Evolutionary conservation across 2,888 invertebrate species (phyloP).

Genomic region (Calliphora vomitoria): DNA sequence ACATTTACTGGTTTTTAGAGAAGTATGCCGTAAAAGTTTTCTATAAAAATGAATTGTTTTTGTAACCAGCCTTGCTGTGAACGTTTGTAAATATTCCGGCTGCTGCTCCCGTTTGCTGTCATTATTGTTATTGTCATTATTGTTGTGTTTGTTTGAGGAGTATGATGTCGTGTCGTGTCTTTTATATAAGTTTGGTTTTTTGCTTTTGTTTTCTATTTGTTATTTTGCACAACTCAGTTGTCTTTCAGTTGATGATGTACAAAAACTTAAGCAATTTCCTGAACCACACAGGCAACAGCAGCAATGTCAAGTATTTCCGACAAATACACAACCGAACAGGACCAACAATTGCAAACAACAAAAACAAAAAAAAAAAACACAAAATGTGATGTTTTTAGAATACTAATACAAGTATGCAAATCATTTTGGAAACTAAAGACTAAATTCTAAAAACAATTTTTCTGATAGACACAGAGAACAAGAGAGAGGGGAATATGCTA

Average conservation of each 20-base stretch:
- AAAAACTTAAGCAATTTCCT: conserved; percentile 75
- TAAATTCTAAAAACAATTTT: conserved; percentile 22
- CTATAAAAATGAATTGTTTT: conserved; percentile 47
- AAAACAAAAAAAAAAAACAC: conserved; percentile 32
- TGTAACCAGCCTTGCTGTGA: not conserved
- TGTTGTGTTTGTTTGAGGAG: conserved; percentile 27
- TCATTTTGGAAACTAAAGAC: conserved; percentile 54
- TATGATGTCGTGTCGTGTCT: conserved; percentile 31
- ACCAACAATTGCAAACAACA: conserved; percentile 19
- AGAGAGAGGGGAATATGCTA: not conserved
- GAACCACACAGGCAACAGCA: conserved; percentile 70
- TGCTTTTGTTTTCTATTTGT: conserved; percentile 58
- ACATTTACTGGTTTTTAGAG: conserved; percentile 62
- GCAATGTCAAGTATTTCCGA: conserved; percentile 76
- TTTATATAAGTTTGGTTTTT: conserved; percentile 56
- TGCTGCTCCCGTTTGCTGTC: conserved; percentile 13
- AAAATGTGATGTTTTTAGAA: conserved; percentile 61
- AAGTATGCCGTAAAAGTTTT: conserved; percentile 71
- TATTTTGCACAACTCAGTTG: conserved; percentile 63
- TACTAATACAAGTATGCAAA: conserved; percentile 69
- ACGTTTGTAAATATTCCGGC: conserved; percentile 11
- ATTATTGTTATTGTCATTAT: conserved; percentile 41
- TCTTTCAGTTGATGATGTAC: conserved; percentile 53
- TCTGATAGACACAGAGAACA: not conserved
- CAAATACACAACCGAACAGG: conserved; percentile 53